A percentile compares a stretch with the other conserved stretches of the same genome.
phyloP scores from a whole-genome alignment of 2,797 vertebrate species.

The Anniella stebbinsi region DNA sequence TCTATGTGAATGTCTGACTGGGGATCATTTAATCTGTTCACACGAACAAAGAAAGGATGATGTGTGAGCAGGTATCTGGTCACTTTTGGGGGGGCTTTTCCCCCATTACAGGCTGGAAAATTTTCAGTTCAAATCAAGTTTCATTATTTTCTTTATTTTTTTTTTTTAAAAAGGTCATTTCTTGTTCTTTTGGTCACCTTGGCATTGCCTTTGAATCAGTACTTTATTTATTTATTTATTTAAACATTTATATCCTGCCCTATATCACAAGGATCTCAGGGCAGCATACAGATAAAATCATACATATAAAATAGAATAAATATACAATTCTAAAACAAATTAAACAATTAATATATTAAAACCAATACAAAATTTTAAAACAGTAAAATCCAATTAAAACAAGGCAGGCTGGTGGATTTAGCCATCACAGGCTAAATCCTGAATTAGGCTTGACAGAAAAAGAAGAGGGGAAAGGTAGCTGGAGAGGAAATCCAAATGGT shows the following conservation, averaged over 20 bases:
- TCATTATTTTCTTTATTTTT: constrained; percentile 16
- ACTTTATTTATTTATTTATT: too few relatives aligned
- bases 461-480: neutral
- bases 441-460: constrained; percentile 29
- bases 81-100: neutral
- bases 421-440: too few relatives aligned
- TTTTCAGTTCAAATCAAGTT: constrained; percentile 32
- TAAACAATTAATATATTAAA: too few relatives aligned
- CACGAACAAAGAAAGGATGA: neutral
- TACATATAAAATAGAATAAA: too few relatives aligned
- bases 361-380: too few relatives aligned
- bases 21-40: neutral
- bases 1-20: neutral
- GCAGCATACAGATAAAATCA: too few relatives aligned
- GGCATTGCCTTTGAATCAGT: constrained; percentile 14
- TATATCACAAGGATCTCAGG: too few relatives aligned
- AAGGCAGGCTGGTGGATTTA: too few relatives aligned
- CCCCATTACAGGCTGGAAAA: constrained; percentile 46
- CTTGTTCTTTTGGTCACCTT: constrained; percentile 37
- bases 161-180: constrained; percentile 8
- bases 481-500: constrained; percentile 33
- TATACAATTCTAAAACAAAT: too few relatives aligned
- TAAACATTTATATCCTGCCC: too few relatives aligned
- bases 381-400: too few relatives aligned
- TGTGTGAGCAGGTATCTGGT: neutral